Percentiles rank a stretch among this genome's conserved stretches.
These are phyloP conservation scores for Falco columbarius DNA, from an alignment of 2,797 vertebrate species.

Conservation along the genomic window DNA sequence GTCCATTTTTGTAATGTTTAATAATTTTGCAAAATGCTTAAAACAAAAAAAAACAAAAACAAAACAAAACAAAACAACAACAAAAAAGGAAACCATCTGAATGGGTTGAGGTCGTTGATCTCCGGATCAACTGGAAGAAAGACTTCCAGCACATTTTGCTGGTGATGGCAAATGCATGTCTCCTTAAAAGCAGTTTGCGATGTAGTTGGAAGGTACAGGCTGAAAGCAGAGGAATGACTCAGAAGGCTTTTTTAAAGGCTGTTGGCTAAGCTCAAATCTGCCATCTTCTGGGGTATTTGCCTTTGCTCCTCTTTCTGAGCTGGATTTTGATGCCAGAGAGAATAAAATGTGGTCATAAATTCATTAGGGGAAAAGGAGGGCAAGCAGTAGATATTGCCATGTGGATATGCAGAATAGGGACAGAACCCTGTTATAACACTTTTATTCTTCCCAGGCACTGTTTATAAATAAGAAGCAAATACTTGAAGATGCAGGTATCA, in stretches of 20 bases:
- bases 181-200: not conserved
- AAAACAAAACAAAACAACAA: too few relatives aligned
- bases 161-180: not conserved
- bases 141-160: not conserved
- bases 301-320: not conserved
- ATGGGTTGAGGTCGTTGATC: not conserved
- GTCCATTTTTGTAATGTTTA: not conserved
- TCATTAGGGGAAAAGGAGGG: not conserved
- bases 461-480: not conserved
- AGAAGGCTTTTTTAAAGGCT: not conserved
- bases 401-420: not conserved
- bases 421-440: not conserved
- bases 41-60: too few relatives aligned
- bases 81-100: too few relatives aligned
- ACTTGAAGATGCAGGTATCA: not conserved
- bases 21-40: not conserved
- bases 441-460: not conserved
- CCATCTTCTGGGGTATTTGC: not conserved
- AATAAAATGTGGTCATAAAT: not conserved
- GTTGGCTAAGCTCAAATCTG: conserved; percentile 9
- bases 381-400: not conserved
- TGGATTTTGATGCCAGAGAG: not conserved
- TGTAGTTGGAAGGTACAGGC: not conserved
- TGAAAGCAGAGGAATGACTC: not conserved
- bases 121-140: not conserved